Conservation (phyloP, 2,797 vertebrate species). For the Alosa sapidissima region DNA sequence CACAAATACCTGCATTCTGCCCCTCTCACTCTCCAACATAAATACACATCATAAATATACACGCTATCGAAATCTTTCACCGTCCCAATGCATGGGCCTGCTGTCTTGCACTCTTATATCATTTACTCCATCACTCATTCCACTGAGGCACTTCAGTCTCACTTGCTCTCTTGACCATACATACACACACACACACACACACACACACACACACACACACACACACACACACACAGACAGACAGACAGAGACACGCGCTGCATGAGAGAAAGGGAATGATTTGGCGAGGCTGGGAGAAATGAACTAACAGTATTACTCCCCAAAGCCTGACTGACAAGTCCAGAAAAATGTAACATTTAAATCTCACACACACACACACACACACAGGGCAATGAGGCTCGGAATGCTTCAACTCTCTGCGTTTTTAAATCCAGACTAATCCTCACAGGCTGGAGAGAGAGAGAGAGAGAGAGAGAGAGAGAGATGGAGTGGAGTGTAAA, state of each 20-base stretch:
- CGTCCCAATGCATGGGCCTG: not conserved
- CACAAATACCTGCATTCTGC: not conserved
- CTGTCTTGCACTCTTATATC: not conserved
- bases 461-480: constrained; percentile 11
- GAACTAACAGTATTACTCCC: constrained; percentile 11
- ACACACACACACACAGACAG: not conserved
- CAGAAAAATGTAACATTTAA: constrained; percentile 17
- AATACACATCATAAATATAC: not conserved
- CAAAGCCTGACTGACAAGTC: constrained; percentile 18
- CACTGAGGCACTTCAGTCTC: not conserved
- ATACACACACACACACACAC: not conserved
- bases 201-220: constrained; percentile 31
- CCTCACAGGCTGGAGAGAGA: constrained; percentile 35
- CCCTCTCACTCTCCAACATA: not conserved
- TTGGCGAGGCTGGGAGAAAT: constrained; percentile 5
- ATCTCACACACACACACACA: constrained; percentile 23
- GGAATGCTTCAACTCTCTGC: constrained; percentile 25
- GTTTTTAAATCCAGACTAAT: constrained; percentile 49
- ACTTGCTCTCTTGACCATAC: not conserved
- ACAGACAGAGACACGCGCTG: not conserved
- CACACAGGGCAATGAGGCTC: constrained; percentile 2
- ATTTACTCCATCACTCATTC: not conserved
- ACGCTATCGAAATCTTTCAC: not conserved
- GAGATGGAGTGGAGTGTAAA: not conserved
- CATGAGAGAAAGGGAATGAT: constrained; percentile 14